These are phyloP conservation scores for Drosophila kurseongensis DNA, from an alignment of 1,140 invertebrate species.

Conservation along the genomic window DNA sequence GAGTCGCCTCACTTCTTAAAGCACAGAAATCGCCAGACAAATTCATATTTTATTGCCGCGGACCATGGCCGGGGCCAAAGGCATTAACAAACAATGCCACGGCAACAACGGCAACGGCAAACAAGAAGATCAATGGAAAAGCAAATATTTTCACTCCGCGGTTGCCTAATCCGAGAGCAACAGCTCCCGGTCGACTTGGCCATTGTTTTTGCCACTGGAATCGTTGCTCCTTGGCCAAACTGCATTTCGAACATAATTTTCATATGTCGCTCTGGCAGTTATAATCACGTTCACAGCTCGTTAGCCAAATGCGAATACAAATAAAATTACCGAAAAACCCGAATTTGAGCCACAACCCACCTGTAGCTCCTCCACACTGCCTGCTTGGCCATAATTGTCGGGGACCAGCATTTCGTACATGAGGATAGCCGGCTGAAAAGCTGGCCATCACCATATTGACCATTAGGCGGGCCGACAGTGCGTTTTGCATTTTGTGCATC, in stretches of 20 bases:
- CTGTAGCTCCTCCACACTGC: slow-evolving; percentile 55
- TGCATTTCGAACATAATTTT: slow-evolving; percentile 81
- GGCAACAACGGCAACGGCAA: slow-evolving; percentile 27
- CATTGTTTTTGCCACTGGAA: slow-evolving; percentile 61
- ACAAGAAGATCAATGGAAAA: slow-evolving; percentile 61
- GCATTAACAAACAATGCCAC: slow-evolving; percentile 79
- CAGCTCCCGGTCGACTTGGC: slow-evolving; percentile 49
- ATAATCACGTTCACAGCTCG: slow-evolving; percentile 82
- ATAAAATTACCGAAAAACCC: slow-evolving; percentile 52
- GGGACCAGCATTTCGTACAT: slow-evolving; percentile 65
- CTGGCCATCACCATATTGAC: slow-evolving; percentile 58
- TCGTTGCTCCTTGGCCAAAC: slow-evolving; percentile 51
- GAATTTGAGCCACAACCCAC: slow-evolving; percentile 58
- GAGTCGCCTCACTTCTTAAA: slow-evolving; percentile 51
- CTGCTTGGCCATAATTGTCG: slow-evolving; percentile 76
- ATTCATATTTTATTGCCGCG: slow-evolving; percentile 80
- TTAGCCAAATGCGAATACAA: slow-evolving; percentile 68
- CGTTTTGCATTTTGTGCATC: slow-evolving; percentile 81
- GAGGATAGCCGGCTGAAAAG: slow-evolving; percentile 32
- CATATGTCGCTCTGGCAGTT: slow-evolving; percentile 77
- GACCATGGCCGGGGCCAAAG: slow-evolving; percentile 50
- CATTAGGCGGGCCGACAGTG: slow-evolving; percentile 73
- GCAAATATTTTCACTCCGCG: slow-evolving; percentile 77
- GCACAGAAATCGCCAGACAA: slow-evolving; percentile 58
- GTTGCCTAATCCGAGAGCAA: slow-evolving; percentile 45